A percentile compares a stretch with the other conserved stretches of the same genome.
These are phyloP conservation scores for Periparus ater DNA, from an alignment of 2,797 vertebrate genomes.

Conservation along the genomic window DNA sequence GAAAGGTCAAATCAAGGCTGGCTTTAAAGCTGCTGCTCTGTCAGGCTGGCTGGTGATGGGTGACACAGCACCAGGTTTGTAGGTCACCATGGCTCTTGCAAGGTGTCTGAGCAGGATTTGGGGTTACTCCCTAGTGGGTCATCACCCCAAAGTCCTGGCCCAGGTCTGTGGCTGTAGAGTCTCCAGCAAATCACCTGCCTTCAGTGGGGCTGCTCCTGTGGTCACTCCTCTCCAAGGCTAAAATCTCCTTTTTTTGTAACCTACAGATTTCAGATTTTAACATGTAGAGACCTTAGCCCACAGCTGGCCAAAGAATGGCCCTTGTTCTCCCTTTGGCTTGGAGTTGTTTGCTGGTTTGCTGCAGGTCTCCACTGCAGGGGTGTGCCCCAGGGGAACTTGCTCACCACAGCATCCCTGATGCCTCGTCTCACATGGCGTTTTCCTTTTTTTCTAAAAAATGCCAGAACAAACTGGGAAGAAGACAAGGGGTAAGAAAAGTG, in stretches of 20 bases:
- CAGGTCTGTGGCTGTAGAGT: background rate
- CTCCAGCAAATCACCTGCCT: background rate
- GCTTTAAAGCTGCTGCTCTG: background rate
- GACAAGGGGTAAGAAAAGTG: constrained; percentile 85
- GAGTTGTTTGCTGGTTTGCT: background rate
- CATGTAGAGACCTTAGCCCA: background rate
- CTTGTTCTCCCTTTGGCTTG: background rate
- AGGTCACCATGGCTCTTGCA: background rate
- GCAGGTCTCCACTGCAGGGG: background rate
- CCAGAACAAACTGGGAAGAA: constrained; percentile 87
- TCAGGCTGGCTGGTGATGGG: background rate
- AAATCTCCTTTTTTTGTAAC: background rate
- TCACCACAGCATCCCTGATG: background rate
- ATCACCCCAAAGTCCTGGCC: background rate
- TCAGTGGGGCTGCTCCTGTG: background rate
- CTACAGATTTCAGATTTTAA: background rate
- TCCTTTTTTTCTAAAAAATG: constrained; percentile 50
- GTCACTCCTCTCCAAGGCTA: background rate
- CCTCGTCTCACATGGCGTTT: background rate
- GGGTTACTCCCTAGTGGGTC: background rate
- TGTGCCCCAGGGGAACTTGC: background rate
- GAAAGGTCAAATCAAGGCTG: background rate
- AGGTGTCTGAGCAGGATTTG: background rate
- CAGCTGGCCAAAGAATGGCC: background rate
- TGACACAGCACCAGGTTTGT: accelerated